Evolutionary conservation across 2,888 invertebrate genomes (phyloP).

Genomic region (Amblyjoppa fuscipennis): DNA sequence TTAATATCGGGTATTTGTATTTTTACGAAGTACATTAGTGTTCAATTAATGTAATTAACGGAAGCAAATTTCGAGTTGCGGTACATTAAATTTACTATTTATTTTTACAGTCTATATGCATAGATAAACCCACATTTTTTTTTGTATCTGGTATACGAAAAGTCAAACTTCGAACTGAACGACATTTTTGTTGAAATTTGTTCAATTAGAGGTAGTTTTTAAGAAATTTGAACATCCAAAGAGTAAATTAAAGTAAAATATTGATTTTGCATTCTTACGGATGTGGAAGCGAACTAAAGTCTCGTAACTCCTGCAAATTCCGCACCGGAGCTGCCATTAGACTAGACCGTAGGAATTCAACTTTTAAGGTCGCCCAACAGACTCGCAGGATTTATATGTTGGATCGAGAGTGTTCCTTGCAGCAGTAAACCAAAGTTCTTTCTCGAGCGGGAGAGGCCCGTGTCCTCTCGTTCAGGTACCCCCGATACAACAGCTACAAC

Average conservation of each 20-base stretch:
- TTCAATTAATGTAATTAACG: too few species aligned
- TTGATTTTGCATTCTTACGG: not conserved
- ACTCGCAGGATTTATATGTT: constrained; percentile 54
- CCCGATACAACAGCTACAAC: constrained; percentile 27
- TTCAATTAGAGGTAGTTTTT: not conserved
- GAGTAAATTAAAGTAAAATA: not conserved
- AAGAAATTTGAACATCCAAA: not conserved
- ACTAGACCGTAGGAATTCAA: constrained; percentile 36
- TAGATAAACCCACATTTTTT: too few species aligned
- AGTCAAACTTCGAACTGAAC: not conserved
- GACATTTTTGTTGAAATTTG: not conserved
- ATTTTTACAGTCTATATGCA: too few species aligned
- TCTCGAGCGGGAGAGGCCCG: constrained; percentile 29
- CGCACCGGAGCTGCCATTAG: constrained; percentile 1
- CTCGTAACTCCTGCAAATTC: not conserved
- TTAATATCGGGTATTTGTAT: too few species aligned
- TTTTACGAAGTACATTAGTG: too few species aligned
- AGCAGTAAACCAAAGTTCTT: constrained; percentile 59
- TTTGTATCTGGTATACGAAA: too few species aligned
- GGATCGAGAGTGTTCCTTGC: constrained; percentile 54
- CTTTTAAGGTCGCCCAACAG: constrained; percentile 30
- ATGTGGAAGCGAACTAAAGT: not conserved
- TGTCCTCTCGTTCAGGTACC: constrained; percentile 46
- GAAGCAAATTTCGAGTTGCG: too few species aligned
- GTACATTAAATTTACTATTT: too few species aligned